phyloP scores from a whole-genome alignment of 2,888 invertebrate genomes.

The Eulithis prunata region DNA sequence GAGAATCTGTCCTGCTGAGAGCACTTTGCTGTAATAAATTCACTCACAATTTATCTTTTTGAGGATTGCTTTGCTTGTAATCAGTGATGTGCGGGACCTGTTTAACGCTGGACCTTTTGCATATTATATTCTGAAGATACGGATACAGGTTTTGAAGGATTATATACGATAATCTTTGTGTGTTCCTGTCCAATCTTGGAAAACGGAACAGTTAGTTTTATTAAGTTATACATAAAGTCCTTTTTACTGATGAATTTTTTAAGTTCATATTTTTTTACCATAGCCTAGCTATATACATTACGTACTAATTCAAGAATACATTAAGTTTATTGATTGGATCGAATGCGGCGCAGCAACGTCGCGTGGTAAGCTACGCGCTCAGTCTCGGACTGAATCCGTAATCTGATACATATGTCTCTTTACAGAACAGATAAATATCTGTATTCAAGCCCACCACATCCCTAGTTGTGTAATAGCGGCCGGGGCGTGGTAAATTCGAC shows the following conservation, averaged over 20 bases:
- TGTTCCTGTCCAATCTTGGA: too few relatives aligned
- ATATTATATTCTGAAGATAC: too few relatives aligned
- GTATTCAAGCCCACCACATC: constrained; percentile 17
- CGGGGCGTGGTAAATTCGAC: constrained; percentile 62
- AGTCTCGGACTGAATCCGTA: neutral
- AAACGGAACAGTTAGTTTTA: too few relatives aligned
- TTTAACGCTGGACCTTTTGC: constrained; percentile 13
- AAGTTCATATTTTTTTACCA: too few relatives aligned
- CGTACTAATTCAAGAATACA: too few relatives aligned
- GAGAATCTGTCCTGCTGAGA: constrained; percentile 74
- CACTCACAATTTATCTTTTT: constrained; percentile 76
- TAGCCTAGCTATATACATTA: too few relatives aligned
- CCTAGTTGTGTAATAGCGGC: constrained; percentile 51
- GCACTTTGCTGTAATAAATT: constrained; percentile 73
- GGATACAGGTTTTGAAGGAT: too few relatives aligned
- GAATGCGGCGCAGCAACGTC: too few relatives aligned
- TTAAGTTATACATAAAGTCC: too few relatives aligned
- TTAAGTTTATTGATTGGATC: too few relatives aligned
- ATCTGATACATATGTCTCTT: neutral
- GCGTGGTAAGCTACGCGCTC: neutral
- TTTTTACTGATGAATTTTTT: too few relatives aligned
- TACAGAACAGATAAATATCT: constrained; percentile 8
- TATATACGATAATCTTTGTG: too few relatives aligned
- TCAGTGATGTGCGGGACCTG: constrained; percentile 40
- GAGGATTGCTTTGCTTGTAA: constrained; percentile 68